These are phyloP conservation scores for Campoplex capitator DNA, from an alignment of 2,888 invertebrate species.

Conservation along the genomic window DNA sequence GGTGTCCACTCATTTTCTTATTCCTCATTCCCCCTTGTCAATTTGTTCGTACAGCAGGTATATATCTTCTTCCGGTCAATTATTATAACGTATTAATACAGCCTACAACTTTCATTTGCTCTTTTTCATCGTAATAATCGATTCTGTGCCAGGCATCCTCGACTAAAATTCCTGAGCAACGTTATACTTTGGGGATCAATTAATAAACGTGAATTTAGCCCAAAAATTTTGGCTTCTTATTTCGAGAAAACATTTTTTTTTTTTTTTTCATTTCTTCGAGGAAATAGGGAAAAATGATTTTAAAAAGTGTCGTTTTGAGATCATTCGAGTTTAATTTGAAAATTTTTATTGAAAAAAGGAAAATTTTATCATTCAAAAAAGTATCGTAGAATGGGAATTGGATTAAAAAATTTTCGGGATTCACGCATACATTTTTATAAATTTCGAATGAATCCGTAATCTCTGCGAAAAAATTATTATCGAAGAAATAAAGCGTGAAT, in stretches of 20 bases:
- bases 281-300: too few relatives aligned
- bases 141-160: not conserved
- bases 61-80: not conserved
- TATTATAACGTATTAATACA: not conserved
- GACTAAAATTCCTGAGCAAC: not conserved
- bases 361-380: too few relatives aligned
- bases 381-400: not conserved
- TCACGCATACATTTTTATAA: too few relatives aligned
- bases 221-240: not conserved
- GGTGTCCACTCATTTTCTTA: not conserved
- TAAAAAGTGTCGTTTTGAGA: too few relatives aligned
- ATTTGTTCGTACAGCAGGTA: not conserved
- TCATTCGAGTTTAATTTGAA: too few relatives aligned
- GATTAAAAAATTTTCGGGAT: too few relatives aligned
- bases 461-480: too few relatives aligned
- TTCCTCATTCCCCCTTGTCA: not conserved
- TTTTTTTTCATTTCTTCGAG: too few relatives aligned
- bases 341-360: too few relatives aligned
- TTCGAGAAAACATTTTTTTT: not conserved
- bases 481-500: too few relatives aligned
- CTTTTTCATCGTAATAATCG: not conserved
- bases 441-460: too few relatives aligned
- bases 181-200: not conserved
- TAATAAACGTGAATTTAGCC: not conserved
- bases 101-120: not conserved